Conservation (phyloP, 2,888 invertebrate species). For the Ariolimax columbianus region DNA sequence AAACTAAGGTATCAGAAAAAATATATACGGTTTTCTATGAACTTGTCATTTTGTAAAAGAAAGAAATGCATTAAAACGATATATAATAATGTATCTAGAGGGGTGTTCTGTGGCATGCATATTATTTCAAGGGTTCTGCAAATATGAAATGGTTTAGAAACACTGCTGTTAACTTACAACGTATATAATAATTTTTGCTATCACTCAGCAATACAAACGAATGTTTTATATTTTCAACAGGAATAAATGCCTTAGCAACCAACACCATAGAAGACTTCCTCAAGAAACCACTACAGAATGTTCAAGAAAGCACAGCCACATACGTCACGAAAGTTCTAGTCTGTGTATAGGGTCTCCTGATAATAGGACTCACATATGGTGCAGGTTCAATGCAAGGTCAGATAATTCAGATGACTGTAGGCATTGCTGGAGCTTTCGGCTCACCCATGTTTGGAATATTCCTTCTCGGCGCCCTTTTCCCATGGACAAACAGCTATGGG, state of each 20-base stretch:
- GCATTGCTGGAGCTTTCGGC: conserved; percentile 60
- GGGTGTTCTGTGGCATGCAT: too few species aligned
- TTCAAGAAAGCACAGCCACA: conserved; percentile 57
- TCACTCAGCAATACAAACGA: not conserved
- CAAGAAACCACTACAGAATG: conserved; percentile 41
- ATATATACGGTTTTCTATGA: too few species aligned
- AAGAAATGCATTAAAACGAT: too few species aligned
- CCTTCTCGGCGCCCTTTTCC: conserved; percentile 60
- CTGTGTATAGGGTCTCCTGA: conserved; percentile 57
- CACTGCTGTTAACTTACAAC: too few species aligned
- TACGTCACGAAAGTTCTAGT: conserved; percentile 59
- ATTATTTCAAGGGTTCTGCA: too few species aligned
- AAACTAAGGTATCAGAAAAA: too few species aligned
- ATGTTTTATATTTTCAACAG: conserved; percentile 47
- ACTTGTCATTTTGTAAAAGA: too few species aligned
- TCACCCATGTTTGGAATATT: conserved; percentile 62
- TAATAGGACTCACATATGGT: conserved; percentile 59
- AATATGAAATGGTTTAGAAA: too few species aligned
- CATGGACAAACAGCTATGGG: conserved; percentile 55
- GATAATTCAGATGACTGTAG: conserved; percentile 58
- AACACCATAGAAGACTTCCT: conserved; percentile 64
- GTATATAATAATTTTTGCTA: too few species aligned
- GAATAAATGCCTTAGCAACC: conserved; percentile 64
- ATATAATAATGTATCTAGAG: too few species aligned
- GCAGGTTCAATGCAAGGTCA: conserved; percentile 58